Percentiles rank a stretch among this genome's conserved stretches.
Evolutionary conservation across 2,113 vertebrate genomes (phyloP).

Genomic region (Istiophorus platypterus): DNA sequence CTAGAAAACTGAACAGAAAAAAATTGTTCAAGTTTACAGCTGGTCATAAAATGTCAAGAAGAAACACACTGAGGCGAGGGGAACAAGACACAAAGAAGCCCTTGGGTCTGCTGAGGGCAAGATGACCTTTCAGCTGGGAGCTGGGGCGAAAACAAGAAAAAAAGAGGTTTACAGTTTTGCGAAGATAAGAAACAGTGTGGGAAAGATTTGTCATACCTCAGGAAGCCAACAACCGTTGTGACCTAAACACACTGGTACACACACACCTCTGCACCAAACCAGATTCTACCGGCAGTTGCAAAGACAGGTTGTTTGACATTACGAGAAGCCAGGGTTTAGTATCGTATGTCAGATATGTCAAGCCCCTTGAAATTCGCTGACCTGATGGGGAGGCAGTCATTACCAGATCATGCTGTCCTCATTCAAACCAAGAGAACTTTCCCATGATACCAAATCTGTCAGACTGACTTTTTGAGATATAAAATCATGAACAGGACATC

Average conservation of each 20-base stretch:
- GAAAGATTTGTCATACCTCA: constrained; percentile 52
- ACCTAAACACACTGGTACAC: constrained; percentile 27
- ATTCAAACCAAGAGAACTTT: background rate
- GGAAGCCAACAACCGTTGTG: constrained; percentile 45
- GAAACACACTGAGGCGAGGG: constrained; percentile 29
- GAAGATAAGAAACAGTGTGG: constrained; percentile 46
- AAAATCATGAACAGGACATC: background rate
- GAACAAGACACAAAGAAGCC: constrained; percentile 42
- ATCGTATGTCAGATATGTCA: background rate
- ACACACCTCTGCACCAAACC: constrained; percentile 16
- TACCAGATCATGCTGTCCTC: background rate
- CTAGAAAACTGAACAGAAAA: constrained; percentile 25
- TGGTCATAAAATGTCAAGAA: constrained; percentile 47
- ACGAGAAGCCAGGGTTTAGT: background rate
- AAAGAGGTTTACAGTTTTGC: constrained; percentile 34
- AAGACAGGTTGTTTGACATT: constrained; percentile 21
- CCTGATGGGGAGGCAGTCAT: background rate
- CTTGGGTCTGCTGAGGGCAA: constrained; percentile 38
- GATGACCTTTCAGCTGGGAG: constrained; percentile 62
- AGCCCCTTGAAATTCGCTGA: background rate
- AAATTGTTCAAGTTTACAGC: constrained; percentile 40
- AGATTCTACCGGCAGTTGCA: background rate
- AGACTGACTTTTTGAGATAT: background rate
- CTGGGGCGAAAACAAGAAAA: constrained; percentile 53
- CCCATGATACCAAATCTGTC: background rate